Evolutionary conservation across 30 jellyfish, hydroid and myxozoan species (phyloP).

Genomic region (Phacellophora camtschatica): DNA sequence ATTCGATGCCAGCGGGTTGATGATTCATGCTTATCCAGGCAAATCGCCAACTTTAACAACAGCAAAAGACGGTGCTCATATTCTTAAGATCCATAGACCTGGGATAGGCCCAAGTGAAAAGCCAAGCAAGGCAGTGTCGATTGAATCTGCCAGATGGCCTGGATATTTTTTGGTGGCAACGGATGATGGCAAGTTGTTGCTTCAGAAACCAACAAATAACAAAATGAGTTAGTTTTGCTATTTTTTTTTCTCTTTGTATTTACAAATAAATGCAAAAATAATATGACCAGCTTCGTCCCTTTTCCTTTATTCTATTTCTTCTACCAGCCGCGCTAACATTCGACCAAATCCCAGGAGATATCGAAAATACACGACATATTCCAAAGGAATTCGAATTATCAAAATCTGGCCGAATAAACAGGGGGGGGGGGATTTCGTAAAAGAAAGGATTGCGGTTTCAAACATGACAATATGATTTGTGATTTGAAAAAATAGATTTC

Average conservation of each 20-base stretch:
- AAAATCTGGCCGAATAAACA: too few relatives aligned
- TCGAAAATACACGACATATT: too few relatives aligned
- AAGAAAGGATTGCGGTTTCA: too few relatives aligned
- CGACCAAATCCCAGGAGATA: too few relatives aligned
- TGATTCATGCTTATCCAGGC: conserved; percentile 70
- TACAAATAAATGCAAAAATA: too few relatives aligned
- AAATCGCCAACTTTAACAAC: conserved; percentile 34
- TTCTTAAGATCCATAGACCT: conserved; percentile 45
- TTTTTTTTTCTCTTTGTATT: not conserved
- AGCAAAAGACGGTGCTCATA: conserved; percentile 63
- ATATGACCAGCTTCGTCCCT: too few relatives aligned
- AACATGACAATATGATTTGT: too few relatives aligned
- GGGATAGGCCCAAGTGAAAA: conserved; percentile 11
- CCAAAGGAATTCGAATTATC: too few relatives aligned
- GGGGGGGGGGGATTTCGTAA: too few relatives aligned
- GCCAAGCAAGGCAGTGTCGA: not conserved
- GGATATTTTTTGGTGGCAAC: not conserved
- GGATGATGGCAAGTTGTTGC: not conserved
- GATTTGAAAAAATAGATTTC: too few relatives aligned
- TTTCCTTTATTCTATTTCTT: too few relatives aligned
- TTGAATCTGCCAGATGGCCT: not conserved
- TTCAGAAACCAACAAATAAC: conserved; percentile 7
- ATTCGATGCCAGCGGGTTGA: conserved; percentile 25
- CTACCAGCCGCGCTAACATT: too few relatives aligned
- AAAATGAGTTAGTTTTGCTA: conserved; percentile 40